Base-by-base conservation (phyloP, 2,888 invertebrate species). In the Diplolepis rosae region DNA sequence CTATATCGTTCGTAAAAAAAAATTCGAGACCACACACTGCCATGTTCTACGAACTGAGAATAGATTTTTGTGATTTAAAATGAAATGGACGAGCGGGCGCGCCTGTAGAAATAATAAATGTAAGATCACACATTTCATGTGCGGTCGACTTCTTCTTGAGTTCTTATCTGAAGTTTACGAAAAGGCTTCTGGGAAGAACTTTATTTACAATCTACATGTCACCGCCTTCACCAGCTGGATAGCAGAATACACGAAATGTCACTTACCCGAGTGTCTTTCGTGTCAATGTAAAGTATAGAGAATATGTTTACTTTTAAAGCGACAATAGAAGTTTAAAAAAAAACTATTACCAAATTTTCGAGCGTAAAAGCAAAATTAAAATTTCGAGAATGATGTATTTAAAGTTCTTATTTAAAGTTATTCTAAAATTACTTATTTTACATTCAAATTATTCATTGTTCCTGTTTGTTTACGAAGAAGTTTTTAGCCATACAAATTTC, bases 201-300 rank as follows among this genome's bases (percentile, higher is more conserved):
- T 61, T 61, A 61, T 61, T 61, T 61, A 61, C 61, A 61, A 61
- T 61, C 61, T 61, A 42, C 61, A 61, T 61, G 39, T 61, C 61
- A 61, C 61, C 24, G 39, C 35, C 15, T 42, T 61, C 61, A 61
- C n/a, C 9, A 24, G 61, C 39, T 61, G 61, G 39, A 61, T 61
- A 61, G 61, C 61, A 39, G 24, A 35, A 61, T 35, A 61, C 61
- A 61, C 39, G 61, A 61, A 39, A 61, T 61, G 61, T 61, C 61
- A 61, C 61, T 61, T 61, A 61, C 61, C 39, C 24, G n/a, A 39
- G 24, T 39, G 35, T 61, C 61, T 61, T 27, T 24, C 35, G 9
- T 61, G 35, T n/a, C 39, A 3, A 42, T 61, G 61, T 42, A 15
- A 35, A 61, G 39, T 39, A 61, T 27, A 4, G 22, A 48, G 22